These are phyloP conservation scores for Amphimedon queenslandica DNA, from an alignment of 37 sponge, comb jelly and placozoan species.

Conservation along the genomic window DNA sequence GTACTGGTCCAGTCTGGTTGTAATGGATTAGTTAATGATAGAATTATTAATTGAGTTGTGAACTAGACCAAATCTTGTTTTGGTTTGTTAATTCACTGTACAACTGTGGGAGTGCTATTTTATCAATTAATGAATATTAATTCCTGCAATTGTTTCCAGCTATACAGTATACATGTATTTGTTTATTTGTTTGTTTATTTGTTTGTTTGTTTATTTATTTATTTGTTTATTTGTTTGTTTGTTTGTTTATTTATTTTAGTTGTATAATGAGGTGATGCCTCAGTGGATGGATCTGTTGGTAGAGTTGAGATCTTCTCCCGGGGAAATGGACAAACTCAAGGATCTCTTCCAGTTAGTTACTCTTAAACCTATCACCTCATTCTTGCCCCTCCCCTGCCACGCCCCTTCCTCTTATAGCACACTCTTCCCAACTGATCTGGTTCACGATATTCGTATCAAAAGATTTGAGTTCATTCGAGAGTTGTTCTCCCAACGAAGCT, in stretches of 20 bases:
- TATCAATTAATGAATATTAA: neutral
- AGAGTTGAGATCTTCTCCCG: slow-evolving; percentile 13
- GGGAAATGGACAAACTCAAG: slow-evolving; percentile 25
- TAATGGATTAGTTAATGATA: too few species aligned
- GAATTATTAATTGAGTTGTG: too few species aligned
- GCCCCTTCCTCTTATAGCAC: neutral
- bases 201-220: neutral
- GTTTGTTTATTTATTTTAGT: neutral
- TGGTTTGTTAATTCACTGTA: too few species aligned
- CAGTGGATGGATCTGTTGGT: slow-evolving; percentile 41
- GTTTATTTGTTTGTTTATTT: neutral
- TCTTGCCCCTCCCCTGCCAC: neutral
- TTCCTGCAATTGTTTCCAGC: too few species aligned
- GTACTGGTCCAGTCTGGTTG: too few species aligned
- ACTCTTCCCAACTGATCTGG: neutral
- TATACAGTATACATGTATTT: neutral
- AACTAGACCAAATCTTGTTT: too few species aligned
- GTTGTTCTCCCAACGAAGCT: slow-evolving; percentile 1
- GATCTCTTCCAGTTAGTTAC: slow-evolving; percentile 17
- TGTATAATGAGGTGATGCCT: slow-evolving; percentile 40
- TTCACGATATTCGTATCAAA: neutral
- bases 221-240: too few species aligned
- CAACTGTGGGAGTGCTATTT: too few species aligned
- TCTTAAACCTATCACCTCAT: neutral
- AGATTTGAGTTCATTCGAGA: slow-evolving; percentile 35